phyloP scores from a whole-genome alignment of 2,113 vertebrate species.

The Indri indri region DNA sequence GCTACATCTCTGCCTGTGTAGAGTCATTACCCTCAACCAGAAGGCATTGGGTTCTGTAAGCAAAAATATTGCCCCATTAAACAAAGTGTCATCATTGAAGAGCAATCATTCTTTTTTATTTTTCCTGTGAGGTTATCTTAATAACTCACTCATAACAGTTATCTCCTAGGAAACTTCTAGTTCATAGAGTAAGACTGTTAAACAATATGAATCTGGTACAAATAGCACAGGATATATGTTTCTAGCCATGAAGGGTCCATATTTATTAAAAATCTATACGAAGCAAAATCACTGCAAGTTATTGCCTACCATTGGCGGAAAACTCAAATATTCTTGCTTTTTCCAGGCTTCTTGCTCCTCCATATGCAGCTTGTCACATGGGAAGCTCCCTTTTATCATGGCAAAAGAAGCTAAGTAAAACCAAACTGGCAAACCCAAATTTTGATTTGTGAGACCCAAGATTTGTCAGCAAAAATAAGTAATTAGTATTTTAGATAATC shows the following conservation, averaged over 20 bases:
- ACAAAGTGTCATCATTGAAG: conserved; percentile 65
- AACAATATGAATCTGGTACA: conserved; percentile 57
- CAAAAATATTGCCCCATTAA: conserved; percentile 68
- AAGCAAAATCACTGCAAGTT: conserved; percentile 35
- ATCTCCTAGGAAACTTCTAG: conserved; percentile 70
- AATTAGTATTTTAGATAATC: conserved; percentile 62
- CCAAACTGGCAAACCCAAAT: conserved; percentile 61
- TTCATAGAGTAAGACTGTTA: conserved; percentile 59
- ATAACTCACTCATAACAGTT: conserved; percentile 72
- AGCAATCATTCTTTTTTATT: conserved; percentile 75
- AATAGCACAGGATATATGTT: conserved; percentile 53
- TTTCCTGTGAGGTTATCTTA: conserved; percentile 72
- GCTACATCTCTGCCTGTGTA: neutral
- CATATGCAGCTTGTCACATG: conserved; percentile 27
- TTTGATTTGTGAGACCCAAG: conserved; percentile 63
- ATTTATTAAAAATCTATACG: conserved; percentile 56
- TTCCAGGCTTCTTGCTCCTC: conserved; percentile 19
- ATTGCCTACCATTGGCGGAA: neutral
- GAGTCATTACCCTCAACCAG: conserved; percentile 47
- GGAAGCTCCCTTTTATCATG: conserved; percentile 57
- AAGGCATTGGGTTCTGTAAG: conserved; percentile 41
- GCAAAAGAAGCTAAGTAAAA: conserved; percentile 65
- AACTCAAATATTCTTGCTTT: conserved; percentile 58
- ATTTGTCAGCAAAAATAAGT: conserved; percentile 67
- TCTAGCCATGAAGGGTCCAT: conserved; percentile 5